phyloP scores from a whole-genome alignment of 2,888 invertebrate species.

The Bruchidius siliquastri region DNA sequence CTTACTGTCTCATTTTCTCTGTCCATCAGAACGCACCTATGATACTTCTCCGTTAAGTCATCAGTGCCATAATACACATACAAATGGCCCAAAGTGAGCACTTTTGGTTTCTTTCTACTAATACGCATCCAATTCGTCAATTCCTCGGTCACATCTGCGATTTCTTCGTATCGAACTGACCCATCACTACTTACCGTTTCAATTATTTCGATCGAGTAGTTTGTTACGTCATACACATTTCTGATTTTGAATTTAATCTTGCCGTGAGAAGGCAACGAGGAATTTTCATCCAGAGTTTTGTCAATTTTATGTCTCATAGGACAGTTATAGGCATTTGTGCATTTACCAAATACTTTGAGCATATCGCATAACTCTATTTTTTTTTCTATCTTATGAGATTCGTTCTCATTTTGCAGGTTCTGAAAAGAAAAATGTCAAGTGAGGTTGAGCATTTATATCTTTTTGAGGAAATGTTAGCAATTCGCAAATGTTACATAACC shows the following conservation, averaged over 20 bases:
- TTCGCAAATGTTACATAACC: too few relatives aligned
- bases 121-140: slow-evolving; percentile 10
- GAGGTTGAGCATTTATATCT: too few relatives aligned
- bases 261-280: slow-evolving; percentile 53
- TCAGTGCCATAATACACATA: slow-evolving; percentile 27
- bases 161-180: slow-evolving; percentile 25
- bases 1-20: slow-evolving; percentile 34
- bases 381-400: slow-evolving; percentile 46
- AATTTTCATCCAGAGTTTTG: slow-evolving; percentile 51
- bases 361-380: slow-evolving; percentile 55
- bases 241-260: slow-evolving; percentile 55
- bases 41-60: slow-evolving; percentile 18
- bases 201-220: slow-evolving; percentile 44
- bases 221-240: slow-evolving; percentile 56
- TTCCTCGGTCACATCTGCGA: slow-evolving; percentile 12
- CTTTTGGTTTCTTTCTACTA: slow-evolving; percentile 10
- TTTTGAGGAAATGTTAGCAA: too few relatives aligned
- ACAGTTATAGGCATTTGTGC: slow-evolving; percentile 54
- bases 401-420: slow-evolving; percentile 41
- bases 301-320: slow-evolving; percentile 59
- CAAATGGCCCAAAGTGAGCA: slow-evolving; percentile 14
- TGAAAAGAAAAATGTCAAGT: slow-evolving; percentile 9
- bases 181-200: slow-evolving; percentile 12
- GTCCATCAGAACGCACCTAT: slow-evolving; percentile 28
- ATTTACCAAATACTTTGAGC: slow-evolving; percentile 62